Conservation (phyloP, 2,797 vertebrate species). For the Paramormyrops hopkinsi region DNA sequence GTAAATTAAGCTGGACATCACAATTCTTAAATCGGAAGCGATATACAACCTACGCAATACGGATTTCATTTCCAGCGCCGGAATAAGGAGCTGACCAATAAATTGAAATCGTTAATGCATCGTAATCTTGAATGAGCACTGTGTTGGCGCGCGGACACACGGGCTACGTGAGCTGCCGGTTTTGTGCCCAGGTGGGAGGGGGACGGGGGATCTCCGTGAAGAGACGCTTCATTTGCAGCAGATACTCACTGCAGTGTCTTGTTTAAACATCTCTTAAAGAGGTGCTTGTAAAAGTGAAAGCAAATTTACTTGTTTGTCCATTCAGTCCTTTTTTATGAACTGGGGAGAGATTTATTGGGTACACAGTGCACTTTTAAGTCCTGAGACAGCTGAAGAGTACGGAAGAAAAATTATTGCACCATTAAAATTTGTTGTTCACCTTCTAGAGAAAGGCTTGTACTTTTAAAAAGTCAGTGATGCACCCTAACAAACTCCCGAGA, state of each 20-base stretch:
- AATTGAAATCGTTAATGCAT: background rate
- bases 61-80: background rate
- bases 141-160: background rate
- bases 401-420: constrained; percentile 19
- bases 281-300: background rate
- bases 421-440: background rate
- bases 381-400: constrained; percentile 1
- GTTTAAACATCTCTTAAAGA: background rate
- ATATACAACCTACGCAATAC: background rate
- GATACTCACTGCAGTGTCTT: background rate
- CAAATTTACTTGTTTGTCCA: background rate
- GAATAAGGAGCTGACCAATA: background rate
- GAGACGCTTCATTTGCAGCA: background rate
- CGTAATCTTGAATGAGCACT: background rate
- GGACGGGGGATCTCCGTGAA: background rate
- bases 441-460: constrained; percentile 1
- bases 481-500: background rate
- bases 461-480: background rate
- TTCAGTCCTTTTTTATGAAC: background rate
- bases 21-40: background rate
- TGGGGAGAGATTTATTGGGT: background rate
- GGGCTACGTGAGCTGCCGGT: background rate
- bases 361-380: constrained; percentile 15
- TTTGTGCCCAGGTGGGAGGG: background rate
- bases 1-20: background rate